Conservation (phyloP, 2,888 invertebrate species). For the Tuberolachnus salignus region DNA sequence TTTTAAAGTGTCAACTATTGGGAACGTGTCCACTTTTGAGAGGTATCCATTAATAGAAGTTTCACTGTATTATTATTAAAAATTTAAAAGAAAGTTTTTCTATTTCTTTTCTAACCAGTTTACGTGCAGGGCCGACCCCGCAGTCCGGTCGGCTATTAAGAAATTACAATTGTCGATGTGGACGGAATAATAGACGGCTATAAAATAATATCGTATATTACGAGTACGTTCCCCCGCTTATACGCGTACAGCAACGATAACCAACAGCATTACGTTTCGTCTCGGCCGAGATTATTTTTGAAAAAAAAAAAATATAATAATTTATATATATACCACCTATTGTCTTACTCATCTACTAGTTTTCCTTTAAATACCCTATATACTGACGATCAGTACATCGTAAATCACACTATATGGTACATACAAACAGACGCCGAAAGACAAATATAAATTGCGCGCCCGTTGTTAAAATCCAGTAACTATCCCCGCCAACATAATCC, state of each 20-base stretch:
- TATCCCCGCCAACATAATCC: neutral
- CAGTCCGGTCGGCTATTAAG: slow-evolving; percentile 21
- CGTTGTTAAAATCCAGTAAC: neutral
- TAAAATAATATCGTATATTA: slow-evolving; percentile 25
- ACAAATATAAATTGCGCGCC: slow-evolving; percentile 28
- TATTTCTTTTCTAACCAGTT: neutral
- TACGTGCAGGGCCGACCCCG: neutral
- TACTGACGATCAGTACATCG: slow-evolving; percentile 23
- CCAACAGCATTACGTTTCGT: slow-evolving; percentile 1
- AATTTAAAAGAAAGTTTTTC: slow-evolving; percentile 11
- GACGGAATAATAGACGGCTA: slow-evolving; percentile 32
- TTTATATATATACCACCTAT: too few relatives aligned
- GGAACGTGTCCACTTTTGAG: too few relatives aligned
- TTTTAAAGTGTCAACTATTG: too few relatives aligned
- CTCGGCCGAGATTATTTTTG: slow-evolving; percentile 18
- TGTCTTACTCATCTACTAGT: slow-evolving; percentile 15
- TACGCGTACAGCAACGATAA: slow-evolving; percentile 1
- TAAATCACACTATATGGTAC: neutral
- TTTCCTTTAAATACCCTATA: slow-evolving; percentile 6
- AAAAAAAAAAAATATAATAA: too few relatives aligned
- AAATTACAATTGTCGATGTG: slow-evolving; percentile 41
- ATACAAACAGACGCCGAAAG: neutral
- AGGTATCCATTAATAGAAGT: too few relatives aligned
- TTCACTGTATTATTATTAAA: too few relatives aligned
- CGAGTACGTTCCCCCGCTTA: neutral